phyloP scores from a whole-genome alignment of 2,888 invertebrate genomes.

The Lysandra coridon region DNA sequence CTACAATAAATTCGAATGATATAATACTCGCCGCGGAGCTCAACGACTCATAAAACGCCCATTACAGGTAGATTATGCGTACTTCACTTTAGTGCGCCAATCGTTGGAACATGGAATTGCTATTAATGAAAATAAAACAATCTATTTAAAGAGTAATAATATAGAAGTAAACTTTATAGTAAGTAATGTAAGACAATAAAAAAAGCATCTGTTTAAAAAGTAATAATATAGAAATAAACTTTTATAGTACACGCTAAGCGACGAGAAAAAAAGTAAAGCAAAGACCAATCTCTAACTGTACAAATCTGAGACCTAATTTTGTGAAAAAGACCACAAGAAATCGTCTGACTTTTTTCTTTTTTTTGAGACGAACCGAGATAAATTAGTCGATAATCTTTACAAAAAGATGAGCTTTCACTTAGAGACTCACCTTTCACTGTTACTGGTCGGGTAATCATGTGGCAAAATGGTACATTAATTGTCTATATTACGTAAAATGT shows the following conservation, averaged over 20 bases:
- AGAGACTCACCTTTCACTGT: slow-evolving; percentile 66
- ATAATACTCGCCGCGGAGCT: not conserved
- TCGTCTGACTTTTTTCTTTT: not conserved
- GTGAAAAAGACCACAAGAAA: slow-evolving; percentile 10
- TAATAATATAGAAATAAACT: not conserved
- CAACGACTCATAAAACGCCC: not conserved
- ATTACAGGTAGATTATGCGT: slow-evolving; percentile 11
- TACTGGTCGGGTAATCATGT: slow-evolving; percentile 74
- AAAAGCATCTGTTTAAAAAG: not conserved
- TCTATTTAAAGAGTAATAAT: too few relatives aligned
- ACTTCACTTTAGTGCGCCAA: not conserved
- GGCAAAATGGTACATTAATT: slow-evolving; percentile 49
- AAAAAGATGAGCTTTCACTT: slow-evolving; percentile 31
- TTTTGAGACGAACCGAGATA: slow-evolving; percentile 21
- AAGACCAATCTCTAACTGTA: not conserved
- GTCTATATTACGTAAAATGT: not conserved
- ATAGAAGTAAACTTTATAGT: too few relatives aligned
- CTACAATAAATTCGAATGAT: slow-evolving; percentile 8
- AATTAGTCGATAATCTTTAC: slow-evolving; percentile 26
- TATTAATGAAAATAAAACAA: not conserved
- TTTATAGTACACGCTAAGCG: not conserved
- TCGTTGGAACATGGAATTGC: not conserved
- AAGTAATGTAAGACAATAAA: not conserved
- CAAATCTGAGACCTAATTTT: slow-evolving; percentile 11
- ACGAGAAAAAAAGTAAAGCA: not conserved